Evolutionary conservation across 2,113 vertebrate genomes (phyloP).

Genomic region (Ascaphus truei): DNA sequence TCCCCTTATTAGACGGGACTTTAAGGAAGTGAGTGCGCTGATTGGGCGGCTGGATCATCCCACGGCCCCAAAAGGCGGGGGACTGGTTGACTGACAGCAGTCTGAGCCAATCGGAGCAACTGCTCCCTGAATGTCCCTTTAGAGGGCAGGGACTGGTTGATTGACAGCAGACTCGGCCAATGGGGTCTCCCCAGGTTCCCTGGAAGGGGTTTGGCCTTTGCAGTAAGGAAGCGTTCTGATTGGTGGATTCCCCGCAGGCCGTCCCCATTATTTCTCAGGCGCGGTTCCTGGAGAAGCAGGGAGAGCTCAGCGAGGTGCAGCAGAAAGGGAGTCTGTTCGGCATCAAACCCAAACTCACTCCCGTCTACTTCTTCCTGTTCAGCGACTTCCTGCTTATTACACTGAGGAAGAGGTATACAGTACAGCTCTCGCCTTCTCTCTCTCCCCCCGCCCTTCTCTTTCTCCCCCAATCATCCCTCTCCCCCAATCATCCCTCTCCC

Average conservation of each 20-base stretch:
- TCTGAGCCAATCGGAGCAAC: background rate
- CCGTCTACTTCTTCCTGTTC: conserved; percentile 81
- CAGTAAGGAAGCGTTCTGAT: background rate
- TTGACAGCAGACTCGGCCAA: no score
- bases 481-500: background rate
- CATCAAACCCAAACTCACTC: conserved; percentile 65
- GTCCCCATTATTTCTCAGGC: conserved; percentile 80
- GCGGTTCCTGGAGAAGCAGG: conserved; percentile 74
- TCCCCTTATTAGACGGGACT: no score
- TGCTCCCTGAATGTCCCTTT: rapidly evolving
- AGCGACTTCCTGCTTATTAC: conserved; percentile 81
- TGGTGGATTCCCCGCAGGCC: conserved; percentile 53
- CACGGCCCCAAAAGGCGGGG: no score
- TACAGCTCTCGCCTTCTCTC: no score
- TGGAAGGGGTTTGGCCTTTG: no score
- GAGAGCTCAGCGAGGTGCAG: conserved; percentile 77
- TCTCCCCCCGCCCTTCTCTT: background rate
- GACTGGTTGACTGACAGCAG: no score
- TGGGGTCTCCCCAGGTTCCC: background rate
- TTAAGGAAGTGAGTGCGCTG: no score
- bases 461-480: background rate
- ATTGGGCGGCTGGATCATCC: no score
- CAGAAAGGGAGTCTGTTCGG: conserved; percentile 70
- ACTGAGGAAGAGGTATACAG: conserved; percentile 72
- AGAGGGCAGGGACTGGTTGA: background rate